Evolutionary conservation across 2,888 invertebrate genomes (phyloP).

Genomic region (Zaprionus lineosus): DNA sequence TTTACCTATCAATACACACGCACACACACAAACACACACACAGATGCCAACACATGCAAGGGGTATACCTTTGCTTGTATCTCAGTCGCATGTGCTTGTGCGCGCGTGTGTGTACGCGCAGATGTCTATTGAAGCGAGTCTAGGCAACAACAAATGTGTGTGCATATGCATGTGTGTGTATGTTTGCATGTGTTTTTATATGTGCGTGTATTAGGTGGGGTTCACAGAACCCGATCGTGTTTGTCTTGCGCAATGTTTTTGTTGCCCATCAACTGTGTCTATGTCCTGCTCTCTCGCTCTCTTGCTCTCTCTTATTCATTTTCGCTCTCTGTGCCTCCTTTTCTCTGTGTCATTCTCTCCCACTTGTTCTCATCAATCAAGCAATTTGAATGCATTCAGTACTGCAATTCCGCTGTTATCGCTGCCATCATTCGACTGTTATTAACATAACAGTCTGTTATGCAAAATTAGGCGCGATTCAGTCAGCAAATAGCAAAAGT

Average conservation of each 20-base stretch:
- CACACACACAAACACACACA: neutral
- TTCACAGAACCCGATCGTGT: slow-evolving; percentile 56
- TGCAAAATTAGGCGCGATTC: slow-evolving; percentile 50
- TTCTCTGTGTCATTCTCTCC: slow-evolving; percentile 1
- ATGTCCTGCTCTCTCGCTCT: slow-evolving; percentile 37
- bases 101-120: slow-evolving; percentile 13
- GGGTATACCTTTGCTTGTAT: slow-evolving; percentile 16
- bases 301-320: slow-evolving; percentile 1
- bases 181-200: slow-evolving; percentile 13
- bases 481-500: slow-evolving; percentile 50
- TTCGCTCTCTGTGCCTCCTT: slow-evolving; percentile 41
- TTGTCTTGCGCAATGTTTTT: slow-evolving; percentile 51
- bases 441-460: slow-evolving; percentile 53
- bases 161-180: slow-evolving; percentile 5
- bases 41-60: neutral
- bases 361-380: slow-evolving; percentile 20
- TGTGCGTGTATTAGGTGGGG: slow-evolving; percentile 51
- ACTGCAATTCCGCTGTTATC: slow-evolving; percentile 30
- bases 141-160: slow-evolving; percentile 17
- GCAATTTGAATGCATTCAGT: neutral
- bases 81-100: slow-evolving; percentile 12
- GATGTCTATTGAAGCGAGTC: slow-evolving; percentile 51
- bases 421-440: slow-evolving; percentile 38
- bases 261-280: slow-evolving; percentile 31
- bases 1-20: slow-evolving; percentile 35